phyloP scores from a whole-genome alignment of 2,113 vertebrate species.

The Cranoglanis bouderius region DNA sequence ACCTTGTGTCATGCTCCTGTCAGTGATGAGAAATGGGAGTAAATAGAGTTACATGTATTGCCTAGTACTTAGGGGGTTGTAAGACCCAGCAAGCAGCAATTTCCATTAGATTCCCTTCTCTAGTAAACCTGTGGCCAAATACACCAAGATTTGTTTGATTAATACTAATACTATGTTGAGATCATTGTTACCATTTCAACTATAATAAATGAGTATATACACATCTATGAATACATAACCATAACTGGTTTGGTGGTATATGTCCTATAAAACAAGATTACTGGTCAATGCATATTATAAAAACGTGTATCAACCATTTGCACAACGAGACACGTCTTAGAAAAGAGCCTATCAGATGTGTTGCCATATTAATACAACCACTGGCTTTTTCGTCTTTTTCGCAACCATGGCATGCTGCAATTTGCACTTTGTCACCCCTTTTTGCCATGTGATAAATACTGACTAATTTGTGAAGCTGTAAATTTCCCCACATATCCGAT shows the following conservation, averaged over 20 bases:
- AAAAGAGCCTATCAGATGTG: not conserved
- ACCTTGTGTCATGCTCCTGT: constrained; percentile 24
- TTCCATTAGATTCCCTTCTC: not conserved
- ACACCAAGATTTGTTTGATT: not conserved
- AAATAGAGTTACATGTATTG: not conserved
- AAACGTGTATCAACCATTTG: not conserved
- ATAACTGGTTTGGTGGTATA: not conserved
- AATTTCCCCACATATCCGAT: constrained; percentile 2
- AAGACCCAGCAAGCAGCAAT: not conserved
- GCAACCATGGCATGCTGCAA: not conserved
- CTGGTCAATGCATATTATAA: not conserved
- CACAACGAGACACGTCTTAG: not conserved
- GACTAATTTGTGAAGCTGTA: constrained; percentile 18
- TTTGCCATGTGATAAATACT: constrained; percentile 36
- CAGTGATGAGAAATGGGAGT: constrained; percentile 25
- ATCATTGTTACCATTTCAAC: not conserved
- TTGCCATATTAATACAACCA: not conserved
- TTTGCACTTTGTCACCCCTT: constrained; percentile 15
- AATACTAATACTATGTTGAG: not conserved
- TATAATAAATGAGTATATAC: not conserved
- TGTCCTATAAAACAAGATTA: not conserved
- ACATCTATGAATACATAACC: not conserved
- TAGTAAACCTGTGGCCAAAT: not conserved
- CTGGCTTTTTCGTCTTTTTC: constrained; percentile 4
- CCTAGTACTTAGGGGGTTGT: not conserved